phyloP scores from a whole-genome alignment of 2,888 invertebrate genomes.

The Miltochrista miniata region DNA sequence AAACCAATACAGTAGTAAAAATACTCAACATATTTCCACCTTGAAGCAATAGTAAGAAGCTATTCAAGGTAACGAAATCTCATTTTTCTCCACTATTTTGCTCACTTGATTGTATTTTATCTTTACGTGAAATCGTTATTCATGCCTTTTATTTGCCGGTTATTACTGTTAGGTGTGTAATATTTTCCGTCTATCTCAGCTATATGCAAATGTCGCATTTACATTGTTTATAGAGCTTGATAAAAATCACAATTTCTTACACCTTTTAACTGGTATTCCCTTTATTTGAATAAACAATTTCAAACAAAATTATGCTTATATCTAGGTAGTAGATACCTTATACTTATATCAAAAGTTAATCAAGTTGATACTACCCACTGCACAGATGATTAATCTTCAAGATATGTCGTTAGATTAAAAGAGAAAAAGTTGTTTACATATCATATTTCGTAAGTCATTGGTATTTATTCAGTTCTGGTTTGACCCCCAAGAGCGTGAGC shows the following conservation, averaged over 20 bases:
- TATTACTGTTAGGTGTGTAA: conserved; percentile 65
- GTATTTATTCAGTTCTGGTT: conserved; percentile 59
- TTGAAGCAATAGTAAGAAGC: conserved; percentile 50
- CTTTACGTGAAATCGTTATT: conserved; percentile 81
- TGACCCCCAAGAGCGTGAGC: conserved; percentile 73
- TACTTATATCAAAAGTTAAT: conserved; percentile 37
- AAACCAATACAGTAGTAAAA: no score
- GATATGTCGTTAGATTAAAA: conserved; percentile 47
- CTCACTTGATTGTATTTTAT: conserved; percentile 80
- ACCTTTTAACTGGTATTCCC: conserved; percentile 52
- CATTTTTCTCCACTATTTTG: conserved; percentile 75
- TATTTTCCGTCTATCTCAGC: conserved; percentile 64
- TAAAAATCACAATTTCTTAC: conserved; percentile 59
- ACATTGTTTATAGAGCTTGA: conserved; percentile 64
- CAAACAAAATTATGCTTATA: conserved; percentile 8
- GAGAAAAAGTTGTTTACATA: conserved; percentile 65
- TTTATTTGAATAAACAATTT: conserved; percentile 21
- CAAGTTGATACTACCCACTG: conserved; percentile 39
- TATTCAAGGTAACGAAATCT: conserved; percentile 68
- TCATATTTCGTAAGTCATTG: conserved; percentile 58
- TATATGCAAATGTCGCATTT: conserved; percentile 65
- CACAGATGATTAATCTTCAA: conserved; percentile 40
- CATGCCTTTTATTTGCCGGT: conserved; percentile 69
- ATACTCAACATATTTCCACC: conserved; percentile 28
- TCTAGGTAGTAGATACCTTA: conserved; percentile 17